phyloP scores from a whole-genome alignment of 2,113 vertebrate genomes.

The Corythoichthys haematopterus region DNA sequence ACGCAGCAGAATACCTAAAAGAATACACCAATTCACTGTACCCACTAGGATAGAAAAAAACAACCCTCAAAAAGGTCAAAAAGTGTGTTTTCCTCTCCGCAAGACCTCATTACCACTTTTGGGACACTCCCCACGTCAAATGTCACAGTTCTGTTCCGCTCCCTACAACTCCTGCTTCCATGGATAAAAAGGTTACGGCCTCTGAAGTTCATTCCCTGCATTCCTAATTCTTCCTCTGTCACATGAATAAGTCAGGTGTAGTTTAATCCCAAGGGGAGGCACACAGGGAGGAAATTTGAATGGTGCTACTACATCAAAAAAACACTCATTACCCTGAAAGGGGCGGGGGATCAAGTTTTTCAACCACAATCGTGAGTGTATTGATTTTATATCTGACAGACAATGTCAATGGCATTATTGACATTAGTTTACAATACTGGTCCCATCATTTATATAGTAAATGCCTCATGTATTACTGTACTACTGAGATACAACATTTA shows the following conservation, averaged over 20 bases:
- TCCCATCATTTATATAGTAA: background rate
- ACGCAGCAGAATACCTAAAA: no score
- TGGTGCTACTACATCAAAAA: background rate
- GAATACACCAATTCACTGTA: background rate
- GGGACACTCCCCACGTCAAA: constrained; percentile 52
- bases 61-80: constrained; percentile 15
- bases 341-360: background rate
- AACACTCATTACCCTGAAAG: background rate
- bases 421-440: no score
- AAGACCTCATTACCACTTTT: constrained; percentile 49
- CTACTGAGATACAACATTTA: no score
- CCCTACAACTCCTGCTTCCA: constrained; percentile 19
- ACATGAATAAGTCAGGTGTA: constrained; percentile 45
- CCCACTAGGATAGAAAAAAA: background rate
- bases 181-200: constrained; percentile 46
- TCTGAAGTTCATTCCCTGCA: constrained; percentile 31
- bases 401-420: background rate
- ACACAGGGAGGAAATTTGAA: background rate
- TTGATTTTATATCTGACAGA: background rate
- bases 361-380: background rate
- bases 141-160: constrained; percentile 36
- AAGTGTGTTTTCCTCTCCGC: constrained; percentile 44
- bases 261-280: constrained; percentile 16
- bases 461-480: no score
- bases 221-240: constrained; percentile 8